phyloP scores from a whole-genome alignment of 53 echinoderm and acorn worm species.

The Mesocentrotus franciscanus region DNA sequence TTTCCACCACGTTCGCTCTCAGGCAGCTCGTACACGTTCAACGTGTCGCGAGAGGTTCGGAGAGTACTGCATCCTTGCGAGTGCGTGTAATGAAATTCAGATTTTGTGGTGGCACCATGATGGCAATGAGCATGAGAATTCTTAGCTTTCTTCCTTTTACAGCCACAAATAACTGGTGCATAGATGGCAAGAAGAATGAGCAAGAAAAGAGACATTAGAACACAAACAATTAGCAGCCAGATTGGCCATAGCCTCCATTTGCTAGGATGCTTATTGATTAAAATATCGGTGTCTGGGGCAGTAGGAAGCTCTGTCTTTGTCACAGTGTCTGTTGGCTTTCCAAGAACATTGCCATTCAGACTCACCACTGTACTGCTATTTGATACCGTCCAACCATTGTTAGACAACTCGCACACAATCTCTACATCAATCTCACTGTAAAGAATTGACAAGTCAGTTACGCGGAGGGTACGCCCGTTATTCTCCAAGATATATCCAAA shows the following conservation, averaged over 20 bases:
- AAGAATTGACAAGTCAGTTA: constrained; percentile 71
- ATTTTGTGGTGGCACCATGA: constrained; percentile 58
- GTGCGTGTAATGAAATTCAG: constrained; percentile 88
- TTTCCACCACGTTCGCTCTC: constrained; percentile 77
- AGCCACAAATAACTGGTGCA: constrained; percentile 78
- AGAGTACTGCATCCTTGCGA: constrained; percentile 82
- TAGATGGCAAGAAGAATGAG: constrained; percentile 86
- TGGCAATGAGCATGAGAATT: constrained; percentile 54
- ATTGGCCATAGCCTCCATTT: constrained; percentile 62
- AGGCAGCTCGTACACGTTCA: constrained; percentile 78
- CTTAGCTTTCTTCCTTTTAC: constrained; percentile 25
- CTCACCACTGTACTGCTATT: constrained; percentile 58
- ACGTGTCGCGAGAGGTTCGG: constrained; percentile 70
- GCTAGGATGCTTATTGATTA: constrained; percentile 41
- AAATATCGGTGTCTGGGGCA: constrained; percentile 4
- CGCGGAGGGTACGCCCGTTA: constrained; percentile 73
- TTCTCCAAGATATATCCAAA: constrained; percentile 72
- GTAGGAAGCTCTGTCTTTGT: constrained; percentile 4
- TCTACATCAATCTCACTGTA: constrained; percentile 44
- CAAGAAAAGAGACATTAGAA: constrained; percentile 74
- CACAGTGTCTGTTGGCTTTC: constrained; percentile 20
- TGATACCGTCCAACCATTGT: constrained; percentile 42
- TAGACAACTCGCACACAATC: constrained; percentile 55
- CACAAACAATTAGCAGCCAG: constrained; percentile 71
- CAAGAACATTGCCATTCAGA: not conserved